Conservation (phyloP, 1,140 invertebrate species). For the Scaptodrosophila lebanonensis region DNA sequence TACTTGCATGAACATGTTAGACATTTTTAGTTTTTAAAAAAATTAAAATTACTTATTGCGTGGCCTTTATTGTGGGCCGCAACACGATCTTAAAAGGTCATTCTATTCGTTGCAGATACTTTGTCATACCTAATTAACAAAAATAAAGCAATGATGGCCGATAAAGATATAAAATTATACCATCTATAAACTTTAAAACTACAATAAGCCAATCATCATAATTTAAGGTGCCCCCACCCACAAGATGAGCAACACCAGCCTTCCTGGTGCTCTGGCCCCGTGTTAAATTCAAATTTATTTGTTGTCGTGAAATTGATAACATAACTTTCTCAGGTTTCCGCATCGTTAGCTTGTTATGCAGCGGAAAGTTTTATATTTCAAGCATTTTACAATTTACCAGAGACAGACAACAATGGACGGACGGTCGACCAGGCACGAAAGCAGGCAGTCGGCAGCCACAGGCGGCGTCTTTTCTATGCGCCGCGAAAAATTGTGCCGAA, state of each 20-base stretch:
- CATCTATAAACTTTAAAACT: too few species aligned
- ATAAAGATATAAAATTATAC: too few species aligned
- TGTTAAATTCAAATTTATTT: conserved; percentile 76
- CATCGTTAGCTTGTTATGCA: conserved; percentile 76
- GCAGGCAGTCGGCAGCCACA: too few species aligned
- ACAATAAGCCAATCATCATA: too few species aligned
- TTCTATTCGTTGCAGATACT: too few species aligned
- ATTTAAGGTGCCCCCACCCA: neutral
- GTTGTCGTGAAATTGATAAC: conserved; percentile 76
- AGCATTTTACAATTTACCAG: conserved; percentile 61
- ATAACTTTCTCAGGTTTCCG: conserved; percentile 76
- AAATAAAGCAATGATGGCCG: too few species aligned
- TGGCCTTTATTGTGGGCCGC: too few species aligned
- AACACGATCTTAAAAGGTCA: too few species aligned
- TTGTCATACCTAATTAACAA: too few species aligned
- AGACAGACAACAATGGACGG: conserved; percentile 14
- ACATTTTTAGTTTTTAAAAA: too few species aligned
- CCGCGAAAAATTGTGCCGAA: conserved; percentile 67
- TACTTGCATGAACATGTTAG: too few species aligned
- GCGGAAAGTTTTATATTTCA: conserved; percentile 76
- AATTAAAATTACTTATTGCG: too few species aligned
- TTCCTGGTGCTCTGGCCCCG: conserved; percentile 26
- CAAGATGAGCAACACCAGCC: conserved; percentile 3
- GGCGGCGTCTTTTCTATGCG: conserved; percentile 9
- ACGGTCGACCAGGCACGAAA: neutral